These are phyloP conservation scores for Hippasteria phrygiana DNA, from an alignment of 53 echinoderm and acorn worm species.

Conservation along the genomic window DNA sequence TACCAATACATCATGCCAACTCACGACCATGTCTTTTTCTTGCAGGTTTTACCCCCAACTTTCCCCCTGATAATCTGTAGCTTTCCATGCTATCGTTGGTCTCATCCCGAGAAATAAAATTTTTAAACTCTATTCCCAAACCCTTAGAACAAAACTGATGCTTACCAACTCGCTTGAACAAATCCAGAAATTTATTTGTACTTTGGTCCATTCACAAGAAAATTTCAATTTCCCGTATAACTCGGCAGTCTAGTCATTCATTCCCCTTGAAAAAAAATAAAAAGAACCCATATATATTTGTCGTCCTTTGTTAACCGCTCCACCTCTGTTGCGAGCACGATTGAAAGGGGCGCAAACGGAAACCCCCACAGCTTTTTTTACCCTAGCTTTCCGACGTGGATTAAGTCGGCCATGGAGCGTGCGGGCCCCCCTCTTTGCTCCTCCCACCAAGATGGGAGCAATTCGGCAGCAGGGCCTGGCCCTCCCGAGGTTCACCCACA, in stretches of 20 bases:
- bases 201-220: no score
- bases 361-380: constrained; percentile 2
- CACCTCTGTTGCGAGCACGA: not conserved
- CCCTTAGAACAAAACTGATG: no score
- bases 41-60: constrained; percentile 31
- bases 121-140: not conserved
- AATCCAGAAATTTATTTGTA: no score
- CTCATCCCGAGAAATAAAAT: no score
- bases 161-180: no score
- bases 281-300: no score
- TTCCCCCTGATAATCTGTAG: not conserved
- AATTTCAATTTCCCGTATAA: no score
- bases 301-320: not conserved
- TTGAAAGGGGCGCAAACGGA: not conserved
- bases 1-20: constrained; percentile 9
- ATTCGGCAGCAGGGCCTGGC: not conserved
- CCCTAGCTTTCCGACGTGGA: not conserved
- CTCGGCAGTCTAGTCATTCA: no score
- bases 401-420: not conserved
- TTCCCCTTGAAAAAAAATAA: no score
- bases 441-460: constrained; percentile 35
- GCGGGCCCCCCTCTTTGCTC: not conserved
- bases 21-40: constrained; percentile 52
- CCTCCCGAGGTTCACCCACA: constrained; percentile 12
- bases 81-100: no score